Evolutionary conservation across 2,888 invertebrate genomes (phyloP).

Genomic region (Lasioglossum pauxillum): DNA sequence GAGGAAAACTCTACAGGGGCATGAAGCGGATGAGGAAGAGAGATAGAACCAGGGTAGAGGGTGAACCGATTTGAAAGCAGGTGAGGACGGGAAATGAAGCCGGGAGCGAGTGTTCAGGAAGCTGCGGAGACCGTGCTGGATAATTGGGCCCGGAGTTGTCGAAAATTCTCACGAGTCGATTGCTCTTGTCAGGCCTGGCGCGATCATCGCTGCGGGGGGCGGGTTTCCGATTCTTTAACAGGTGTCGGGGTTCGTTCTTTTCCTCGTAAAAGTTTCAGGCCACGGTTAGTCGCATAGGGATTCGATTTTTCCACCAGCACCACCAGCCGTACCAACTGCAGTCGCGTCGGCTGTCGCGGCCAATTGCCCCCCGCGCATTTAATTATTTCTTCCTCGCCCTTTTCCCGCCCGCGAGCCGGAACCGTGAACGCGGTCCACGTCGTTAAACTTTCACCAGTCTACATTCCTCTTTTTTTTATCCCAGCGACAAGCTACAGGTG

Average conservation of each 20-base stretch:
- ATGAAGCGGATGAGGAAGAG: neutral
- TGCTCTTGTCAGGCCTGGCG: constrained; percentile 18
- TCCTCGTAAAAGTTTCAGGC: constrained; percentile 30
- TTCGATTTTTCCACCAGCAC: neutral
- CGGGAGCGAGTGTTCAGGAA: constrained; percentile 70
- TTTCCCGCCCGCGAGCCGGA: neutral
- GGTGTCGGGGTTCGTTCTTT: constrained; percentile 2
- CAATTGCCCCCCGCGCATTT: constrained; percentile 31
- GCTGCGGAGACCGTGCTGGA: constrained; percentile 73
- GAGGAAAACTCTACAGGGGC: neutral
- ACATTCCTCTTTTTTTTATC: neutral
- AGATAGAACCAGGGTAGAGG: constrained; percentile 23
- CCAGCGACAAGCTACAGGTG: constrained; percentile 45
- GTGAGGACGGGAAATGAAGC: constrained; percentile 78
- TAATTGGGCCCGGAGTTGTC: constrained; percentile 79
- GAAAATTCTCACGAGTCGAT: constrained; percentile 68
- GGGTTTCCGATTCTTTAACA: constrained; percentile 40
- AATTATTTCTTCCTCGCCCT: constrained; percentile 36
- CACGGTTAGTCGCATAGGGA: neutral
- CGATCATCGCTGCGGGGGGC: constrained; percentile 20
- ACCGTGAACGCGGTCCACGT: neutral
- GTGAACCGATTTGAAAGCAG: constrained; percentile 69
- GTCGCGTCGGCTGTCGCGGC: neutral
- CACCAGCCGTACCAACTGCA: neutral
- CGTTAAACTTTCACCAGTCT: constrained; percentile 24